A percentile compares a stretch with the other conserved stretches of the same genome.
Conservation (phyloP, 2,113 vertebrate species). For the Coreoperca whiteheadi region DNA sequence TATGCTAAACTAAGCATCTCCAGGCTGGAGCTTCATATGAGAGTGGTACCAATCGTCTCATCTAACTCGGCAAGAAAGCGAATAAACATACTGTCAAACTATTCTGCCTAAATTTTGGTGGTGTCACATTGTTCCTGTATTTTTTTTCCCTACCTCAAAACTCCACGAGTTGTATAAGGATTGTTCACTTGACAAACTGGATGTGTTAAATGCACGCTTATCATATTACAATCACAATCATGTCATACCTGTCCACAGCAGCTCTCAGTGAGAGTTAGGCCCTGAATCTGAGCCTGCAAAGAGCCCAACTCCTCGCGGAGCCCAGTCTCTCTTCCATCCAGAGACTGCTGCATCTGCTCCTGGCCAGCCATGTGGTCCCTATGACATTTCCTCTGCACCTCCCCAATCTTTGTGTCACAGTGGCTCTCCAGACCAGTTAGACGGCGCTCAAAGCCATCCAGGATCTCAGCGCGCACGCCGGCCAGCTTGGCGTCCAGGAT, state of each 20-base stretch:
- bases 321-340: constrained; percentile 93
- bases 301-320: constrained; percentile 91
- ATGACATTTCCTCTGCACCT: constrained; percentile 90
- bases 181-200: not conserved
- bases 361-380: constrained; percentile 90
- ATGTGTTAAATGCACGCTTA: not conserved
- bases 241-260: constrained; percentile 88
- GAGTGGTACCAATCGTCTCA: not conserved
- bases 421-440: constrained; percentile 87
- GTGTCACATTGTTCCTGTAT: not conserved
- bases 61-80: not conserved
- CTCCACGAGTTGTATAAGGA: not conserved
- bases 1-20: not conserved
- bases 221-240: not conserved
- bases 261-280: constrained; percentile 89
- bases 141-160: not conserved
- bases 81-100: not conserved
- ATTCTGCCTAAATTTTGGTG: not conserved
- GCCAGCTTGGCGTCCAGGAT: constrained; percentile 88
- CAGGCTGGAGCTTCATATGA: not conserved
- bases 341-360: constrained; percentile 88
- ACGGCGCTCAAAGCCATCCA: constrained; percentile 92
- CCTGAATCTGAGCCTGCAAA: constrained; percentile 92
- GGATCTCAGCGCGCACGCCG: constrained; percentile 87
- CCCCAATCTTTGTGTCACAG: constrained; percentile 89